These are phyloP conservation scores for Troilus luridus DNA, from an alignment of 2,888 invertebrate species.

Conservation along the genomic window DNA sequence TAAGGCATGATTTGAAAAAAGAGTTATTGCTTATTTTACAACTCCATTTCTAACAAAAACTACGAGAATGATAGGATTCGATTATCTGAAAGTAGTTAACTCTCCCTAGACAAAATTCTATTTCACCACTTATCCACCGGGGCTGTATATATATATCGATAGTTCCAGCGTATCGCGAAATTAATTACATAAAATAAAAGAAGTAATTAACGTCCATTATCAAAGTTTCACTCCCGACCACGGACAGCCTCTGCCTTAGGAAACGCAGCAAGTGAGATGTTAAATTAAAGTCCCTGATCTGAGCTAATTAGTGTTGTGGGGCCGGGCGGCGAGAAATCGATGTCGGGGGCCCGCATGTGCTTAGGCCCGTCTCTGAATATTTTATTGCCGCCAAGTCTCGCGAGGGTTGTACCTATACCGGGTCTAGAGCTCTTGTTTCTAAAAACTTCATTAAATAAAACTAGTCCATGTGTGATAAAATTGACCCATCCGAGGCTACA, in stretches of 20 bases:
- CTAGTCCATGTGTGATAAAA: not conserved
- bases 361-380: slow-evolving; percentile 29
- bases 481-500: not conserved
- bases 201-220: not conserved
- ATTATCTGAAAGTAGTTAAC: no score
- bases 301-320: slow-evolving; percentile 37
- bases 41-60: no score
- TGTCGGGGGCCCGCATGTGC: slow-evolving; percentile 44
- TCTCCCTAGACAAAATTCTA: no score
- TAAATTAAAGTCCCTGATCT: slow-evolving; percentile 46
- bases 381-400: slow-evolving; percentile 35
- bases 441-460: not conserved
- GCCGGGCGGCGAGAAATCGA: slow-evolving; percentile 28
- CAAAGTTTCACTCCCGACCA: not conserved
- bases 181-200: no score
- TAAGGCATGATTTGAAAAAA: no score
- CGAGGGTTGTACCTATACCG: not conserved
- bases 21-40: no score
- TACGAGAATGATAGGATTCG: no score
- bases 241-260: not conserved
- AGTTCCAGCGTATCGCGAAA: no score
- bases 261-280: slow-evolving; percentile 8
- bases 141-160: no score
- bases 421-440: not conserved
- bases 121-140: no score